Conservation (phyloP, 1,140 invertebrate species). For the Drosophila serrata region DNA sequence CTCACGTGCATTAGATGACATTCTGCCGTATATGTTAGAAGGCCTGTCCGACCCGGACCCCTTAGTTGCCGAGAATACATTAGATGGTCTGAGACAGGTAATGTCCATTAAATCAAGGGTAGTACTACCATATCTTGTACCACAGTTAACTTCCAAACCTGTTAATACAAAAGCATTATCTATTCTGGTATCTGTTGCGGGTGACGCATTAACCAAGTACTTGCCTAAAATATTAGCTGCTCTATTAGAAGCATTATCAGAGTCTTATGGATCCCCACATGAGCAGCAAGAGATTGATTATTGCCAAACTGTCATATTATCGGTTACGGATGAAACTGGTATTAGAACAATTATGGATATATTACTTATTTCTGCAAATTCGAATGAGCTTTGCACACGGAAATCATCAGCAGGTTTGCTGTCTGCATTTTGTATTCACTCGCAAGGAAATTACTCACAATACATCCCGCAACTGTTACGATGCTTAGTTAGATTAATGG, state of each 20-base stretch:
- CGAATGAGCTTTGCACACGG: constrained; percentile 88
- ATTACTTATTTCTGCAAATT: constrained; percentile 92
- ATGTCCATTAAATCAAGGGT: constrained; percentile 98
- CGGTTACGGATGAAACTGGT: constrained; percentile 94
- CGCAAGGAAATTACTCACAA: constrained; percentile 93
- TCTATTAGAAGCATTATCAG: constrained; percentile 91
- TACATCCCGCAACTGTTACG: constrained; percentile 95
- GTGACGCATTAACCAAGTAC: constrained; percentile 97
- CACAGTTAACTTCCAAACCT: constrained; percentile 94
- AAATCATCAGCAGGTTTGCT: constrained; percentile 94
- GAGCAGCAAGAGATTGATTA: constrained; percentile 95
- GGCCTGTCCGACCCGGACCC: constrained; percentile 92
- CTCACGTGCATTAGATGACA: constrained; percentile 97
- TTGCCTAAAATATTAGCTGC: constrained; percentile 96
- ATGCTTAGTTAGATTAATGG: constrained; percentile 94
- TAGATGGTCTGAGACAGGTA: constrained; percentile 97
- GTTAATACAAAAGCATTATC: constrained; percentile 97
- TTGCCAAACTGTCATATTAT: constrained; percentile 96
- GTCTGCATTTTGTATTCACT: constrained; percentile 95
- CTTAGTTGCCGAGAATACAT: constrained; percentile 92
- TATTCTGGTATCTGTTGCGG: constrained; percentile 96
- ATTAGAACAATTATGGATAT: constrained; percentile 96
- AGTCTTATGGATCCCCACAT: constrained; percentile 89
- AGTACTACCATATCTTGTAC: constrained; percentile 97
- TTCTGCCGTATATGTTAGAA: constrained; percentile 95